Conservation (phyloP, 2,797 vertebrate genomes). For the Macropodus opercularis region DNA sequence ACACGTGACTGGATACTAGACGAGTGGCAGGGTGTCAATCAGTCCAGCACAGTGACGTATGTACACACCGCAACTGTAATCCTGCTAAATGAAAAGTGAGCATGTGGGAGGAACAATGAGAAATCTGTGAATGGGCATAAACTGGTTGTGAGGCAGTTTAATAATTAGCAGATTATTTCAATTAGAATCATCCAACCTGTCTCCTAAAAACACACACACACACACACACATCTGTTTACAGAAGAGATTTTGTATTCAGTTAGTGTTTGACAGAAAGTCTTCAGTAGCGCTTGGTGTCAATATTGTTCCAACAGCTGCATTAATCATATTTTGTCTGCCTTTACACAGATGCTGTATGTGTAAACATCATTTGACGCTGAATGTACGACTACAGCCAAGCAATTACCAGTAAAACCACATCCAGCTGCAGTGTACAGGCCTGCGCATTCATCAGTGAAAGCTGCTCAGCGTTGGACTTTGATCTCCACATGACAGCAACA, state of each 20-base stretch:
- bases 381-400: not conserved
- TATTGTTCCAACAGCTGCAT: conserved; percentile 14
- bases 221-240: not conserved
- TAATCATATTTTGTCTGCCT: conserved; percentile 17
- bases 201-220: too few relatives aligned
- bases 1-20: too few relatives aligned
- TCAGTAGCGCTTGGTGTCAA: not conserved
- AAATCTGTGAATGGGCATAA: too few relatives aligned
- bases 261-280: not conserved
- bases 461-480: not conserved
- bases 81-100: too few relatives aligned
- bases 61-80: too few relatives aligned
- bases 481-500: not conserved
- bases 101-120: too few relatives aligned
- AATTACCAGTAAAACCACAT: not conserved
- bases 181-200: too few relatives aligned
- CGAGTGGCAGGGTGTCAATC: too few relatives aligned
- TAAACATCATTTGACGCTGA: conserved; percentile 42
- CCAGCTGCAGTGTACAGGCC: not conserved
- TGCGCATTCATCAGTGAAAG: conserved; percentile 7
- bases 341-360: not conserved
- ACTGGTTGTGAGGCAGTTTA: too few relatives aligned
- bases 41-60: too few relatives aligned
- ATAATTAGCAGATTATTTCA: too few relatives aligned
- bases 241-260: not conserved